Evolutionary conservation across 2,797 vertebrate genomes (phyloP), one percentile per base, ranked within the genome.

Genomic region (Myotis vivesi): DNA sequence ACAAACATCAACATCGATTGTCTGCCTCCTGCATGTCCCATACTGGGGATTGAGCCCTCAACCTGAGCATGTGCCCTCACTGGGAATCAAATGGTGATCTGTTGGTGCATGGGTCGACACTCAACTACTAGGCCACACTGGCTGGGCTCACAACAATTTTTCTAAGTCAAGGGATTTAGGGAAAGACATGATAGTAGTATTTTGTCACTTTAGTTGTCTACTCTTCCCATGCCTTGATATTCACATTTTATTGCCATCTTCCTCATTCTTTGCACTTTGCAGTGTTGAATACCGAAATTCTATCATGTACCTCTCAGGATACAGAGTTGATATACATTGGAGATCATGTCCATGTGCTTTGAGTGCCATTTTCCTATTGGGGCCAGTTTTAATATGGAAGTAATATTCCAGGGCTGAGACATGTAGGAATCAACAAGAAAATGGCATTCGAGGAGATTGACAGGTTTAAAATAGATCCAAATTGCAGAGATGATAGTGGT

Each of bases 321-420:
- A 30, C n/a, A 93, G 91, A 92, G 59, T 73, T 57, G 81, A 41
- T 93, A 36, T 46, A 36, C 23, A 69, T 59, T 75, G 33, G 59
- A 66, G 83, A 41, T 90, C 30, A 85, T 53, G 25, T 66, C 66
- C 2, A 0, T 51, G 64, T 93, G 28, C 8, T 75, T 46, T 59
- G 51, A 90, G 55, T 77, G 72, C 75, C 81, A 6, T 83, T 91
- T 93, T 92, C 49, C 28, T 66, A 12, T 80, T 75, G 51, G 28
- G 59, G 55, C 25, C 38, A 85, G 6, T 94, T 77, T 84, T 20
- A 94, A 92, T 77, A 88, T 88, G 46, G 38, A 91, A 93, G 12
- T 87, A 64, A 44, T 53, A 76, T 80, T 95, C 51, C 33, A 77
- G 57, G 68, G 1, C 25, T 82, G 33, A 17, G 46, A 28, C 55